These are phyloP conservation scores for Euleptes europaea DNA, from an alignment of 2,113 vertebrate species.

Conservation along the genomic window DNA sequence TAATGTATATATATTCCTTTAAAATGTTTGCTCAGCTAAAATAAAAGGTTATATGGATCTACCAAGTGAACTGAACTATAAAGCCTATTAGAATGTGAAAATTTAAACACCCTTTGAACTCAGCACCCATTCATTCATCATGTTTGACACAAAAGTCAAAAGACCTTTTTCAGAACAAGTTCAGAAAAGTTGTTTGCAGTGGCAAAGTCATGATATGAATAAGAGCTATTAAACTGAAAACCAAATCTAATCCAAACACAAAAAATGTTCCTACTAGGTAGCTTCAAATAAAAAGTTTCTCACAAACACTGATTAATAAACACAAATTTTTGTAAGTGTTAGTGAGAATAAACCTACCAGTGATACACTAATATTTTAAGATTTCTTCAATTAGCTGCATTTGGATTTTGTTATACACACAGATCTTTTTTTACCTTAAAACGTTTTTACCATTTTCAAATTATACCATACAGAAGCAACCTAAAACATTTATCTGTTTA, in stretches of 20 bases:
- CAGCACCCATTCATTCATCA: conserved; percentile 74
- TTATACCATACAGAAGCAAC: too few species aligned
- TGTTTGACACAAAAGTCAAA: conserved; percentile 74
- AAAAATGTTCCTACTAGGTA: background rate
- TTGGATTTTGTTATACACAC: too few species aligned
- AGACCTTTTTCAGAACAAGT: conserved; percentile 63
- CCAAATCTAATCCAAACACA: conserved; percentile 29
- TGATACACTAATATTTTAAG: background rate
- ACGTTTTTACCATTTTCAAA: too few species aligned
- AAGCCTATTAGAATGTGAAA: conserved; percentile 76
- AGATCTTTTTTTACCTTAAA: too few species aligned
- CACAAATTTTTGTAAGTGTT: background rate
- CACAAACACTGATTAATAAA: background rate
- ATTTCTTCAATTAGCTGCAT: too few species aligned
- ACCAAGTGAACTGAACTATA: conserved; percentile 68
- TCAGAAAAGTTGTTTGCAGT: conserved; percentile 50
- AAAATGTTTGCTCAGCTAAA: conserved; percentile 80
- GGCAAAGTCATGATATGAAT: conserved; percentile 49
- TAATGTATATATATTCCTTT: conserved; percentile 69
- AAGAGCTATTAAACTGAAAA: conserved; percentile 44
- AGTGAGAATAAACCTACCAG: background rate
- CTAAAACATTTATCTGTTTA: too few species aligned
- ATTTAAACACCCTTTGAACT: conserved; percentile 78
- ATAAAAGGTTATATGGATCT: conserved; percentile 77
- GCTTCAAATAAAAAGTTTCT: conserved; percentile 18